Conservation (phyloP, 2,113 vertebrate genomes). For the Rhinoptilus africanus region DNA sequence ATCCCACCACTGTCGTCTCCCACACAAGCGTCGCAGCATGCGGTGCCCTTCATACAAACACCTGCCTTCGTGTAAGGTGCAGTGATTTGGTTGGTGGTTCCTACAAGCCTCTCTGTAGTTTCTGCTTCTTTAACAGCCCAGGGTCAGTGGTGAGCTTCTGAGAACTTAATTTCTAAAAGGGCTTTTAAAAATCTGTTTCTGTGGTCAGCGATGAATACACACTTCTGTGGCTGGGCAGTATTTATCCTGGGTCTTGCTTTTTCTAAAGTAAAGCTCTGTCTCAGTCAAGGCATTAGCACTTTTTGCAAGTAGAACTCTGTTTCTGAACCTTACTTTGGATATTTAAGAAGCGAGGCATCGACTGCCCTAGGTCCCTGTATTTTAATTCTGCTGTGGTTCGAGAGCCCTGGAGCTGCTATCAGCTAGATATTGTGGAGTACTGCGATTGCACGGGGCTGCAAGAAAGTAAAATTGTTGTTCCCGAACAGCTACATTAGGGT, state of each 20-base stretch:
- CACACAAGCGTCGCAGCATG: fast-evolving
- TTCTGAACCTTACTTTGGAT: neutral
- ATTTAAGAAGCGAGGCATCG: neutral
- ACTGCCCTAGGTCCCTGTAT: neutral
- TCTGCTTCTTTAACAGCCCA: neutral
- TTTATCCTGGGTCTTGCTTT: neutral
- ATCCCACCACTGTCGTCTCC: neutral
- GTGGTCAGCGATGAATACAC: neutral
- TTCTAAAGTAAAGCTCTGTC: neutral
- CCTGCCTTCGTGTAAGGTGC: neutral
- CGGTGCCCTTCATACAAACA: neutral
- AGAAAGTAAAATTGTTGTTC: neutral
- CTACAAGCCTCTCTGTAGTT: neutral
- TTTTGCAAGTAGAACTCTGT: neutral
- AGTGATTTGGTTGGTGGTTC: neutral
- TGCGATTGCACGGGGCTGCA: neutral
- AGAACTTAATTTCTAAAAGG: neutral
- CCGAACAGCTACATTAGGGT: neutral
- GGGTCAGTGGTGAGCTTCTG: neutral
- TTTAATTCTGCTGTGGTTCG: neutral
- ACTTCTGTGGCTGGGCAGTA: neutral
- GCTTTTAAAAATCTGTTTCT: neutral
- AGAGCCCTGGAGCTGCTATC: neutral
- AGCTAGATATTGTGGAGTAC: neutral
- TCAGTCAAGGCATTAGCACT: neutral